Percentiles rank a stretch among this genome's conserved stretches.
Evolutionary conservation across 2,888 invertebrate genomes (phyloP).

Genomic region (Cryptocheilus praepositus): DNA sequence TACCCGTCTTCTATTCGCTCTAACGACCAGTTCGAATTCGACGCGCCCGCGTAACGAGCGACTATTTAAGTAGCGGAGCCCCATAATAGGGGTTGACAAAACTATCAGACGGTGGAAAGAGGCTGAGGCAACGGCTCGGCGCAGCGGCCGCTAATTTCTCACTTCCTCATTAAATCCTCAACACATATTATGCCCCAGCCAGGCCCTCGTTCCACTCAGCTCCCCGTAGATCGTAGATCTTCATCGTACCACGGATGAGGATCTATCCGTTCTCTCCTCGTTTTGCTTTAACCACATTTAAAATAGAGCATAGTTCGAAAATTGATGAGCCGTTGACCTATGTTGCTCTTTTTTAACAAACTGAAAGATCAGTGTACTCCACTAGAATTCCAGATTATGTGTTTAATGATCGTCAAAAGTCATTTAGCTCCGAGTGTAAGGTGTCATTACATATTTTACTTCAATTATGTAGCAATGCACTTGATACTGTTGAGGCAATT

Average conservation of each 20-base stretch:
- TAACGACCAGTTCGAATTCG: no score
- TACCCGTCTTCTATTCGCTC: no score
- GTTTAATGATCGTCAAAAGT: no score
- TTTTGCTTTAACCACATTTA: conserved; percentile 50
- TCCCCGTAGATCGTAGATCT: conserved; percentile 64
- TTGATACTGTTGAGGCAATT: neutral
- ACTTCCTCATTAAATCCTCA: conserved; percentile 74
- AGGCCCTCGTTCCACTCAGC: conserved; percentile 55
- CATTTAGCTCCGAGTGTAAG: neutral
- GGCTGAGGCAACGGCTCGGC: conserved; percentile 48
- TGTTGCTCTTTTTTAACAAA: neutral
- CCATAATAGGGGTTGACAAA: conserved; percentile 55
- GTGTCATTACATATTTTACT: neutral
- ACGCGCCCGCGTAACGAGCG: no score
- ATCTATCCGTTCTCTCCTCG: conserved; percentile 52
- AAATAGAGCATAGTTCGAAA: conserved; percentile 5
- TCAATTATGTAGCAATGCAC: neutral
- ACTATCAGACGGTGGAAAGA: conserved; percentile 60
- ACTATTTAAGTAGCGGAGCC: no score
- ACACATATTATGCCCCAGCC: conserved; percentile 64
- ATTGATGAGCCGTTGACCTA: neutral
- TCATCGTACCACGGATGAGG: conserved; percentile 52
- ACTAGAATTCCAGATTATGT: no score
- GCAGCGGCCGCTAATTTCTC: conserved; percentile 70
- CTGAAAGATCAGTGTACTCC: no score